Base-by-base conservation (phyloP, 2,888 invertebrate genomes). In the Craniophora ligustri region DNA sequence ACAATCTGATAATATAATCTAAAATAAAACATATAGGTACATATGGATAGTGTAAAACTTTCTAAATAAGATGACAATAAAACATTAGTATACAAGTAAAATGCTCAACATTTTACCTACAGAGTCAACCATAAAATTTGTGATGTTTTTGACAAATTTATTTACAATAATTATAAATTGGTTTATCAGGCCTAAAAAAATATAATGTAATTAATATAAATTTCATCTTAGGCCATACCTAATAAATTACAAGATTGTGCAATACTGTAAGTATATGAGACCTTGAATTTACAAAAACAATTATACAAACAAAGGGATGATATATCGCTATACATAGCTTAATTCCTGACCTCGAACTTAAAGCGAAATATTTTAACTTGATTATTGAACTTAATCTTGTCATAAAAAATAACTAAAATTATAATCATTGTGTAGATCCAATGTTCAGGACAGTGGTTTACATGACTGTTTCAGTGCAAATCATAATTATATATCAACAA, bases 101-200 rank as follows among this genome's bases (percentile, higher is more conserved):
- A 82, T 77, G 78, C 45, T 79, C 78, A 78, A 82, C 80, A 81
- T 79, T 79, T 72, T 73, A 81, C 74, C 26, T 63, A 63, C 45
- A 42, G 50, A 62, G 60, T 55, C 47, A 64, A 64, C 55, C 46
- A 54, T 60, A 61, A 67, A 60, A 62, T 10, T 23, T 67, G 78
- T 82, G 77, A 79, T 82, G 75, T 67, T 61, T 53, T 54, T 40
- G 56, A 48, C 50, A 54, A 67, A 66, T 60, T 59, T 67, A 65
- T 66, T 63, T 65, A 72, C 59, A 62, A 31, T 40, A 55, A 51
- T 48, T 28, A 44, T 39, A 54, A 45, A 54, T 55, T 14, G 40
- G 18, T 56, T 57, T 15, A 42, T 40, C 36, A 36, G 35, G 54
- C 40, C 56, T 54, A 51, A 40, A 69, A 41, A 47, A 36, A 39